phyloP scores from a whole-genome alignment of 2,113 vertebrate genomes.

The Hippocampus barbouri region DNA sequence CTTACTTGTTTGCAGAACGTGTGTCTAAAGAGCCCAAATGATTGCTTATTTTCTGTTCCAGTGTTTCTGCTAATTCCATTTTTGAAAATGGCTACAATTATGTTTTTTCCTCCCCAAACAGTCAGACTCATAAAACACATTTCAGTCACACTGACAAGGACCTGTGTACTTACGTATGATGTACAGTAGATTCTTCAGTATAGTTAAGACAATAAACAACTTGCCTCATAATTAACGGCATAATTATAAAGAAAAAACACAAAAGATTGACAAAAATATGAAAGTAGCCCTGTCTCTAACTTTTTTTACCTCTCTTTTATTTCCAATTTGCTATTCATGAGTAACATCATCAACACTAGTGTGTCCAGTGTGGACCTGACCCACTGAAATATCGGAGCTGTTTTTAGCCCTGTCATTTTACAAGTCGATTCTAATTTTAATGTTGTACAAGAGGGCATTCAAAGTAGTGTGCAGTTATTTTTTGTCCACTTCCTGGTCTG shows the following conservation, averaged over 20 bases:
- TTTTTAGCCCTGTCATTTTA: neutral
- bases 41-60: neutral
- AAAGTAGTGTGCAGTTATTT: neutral
- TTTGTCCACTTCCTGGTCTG: neutral
- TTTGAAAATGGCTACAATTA: neutral
- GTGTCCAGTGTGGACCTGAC: neutral
- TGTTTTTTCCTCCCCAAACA: neutral
- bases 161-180: neutral
- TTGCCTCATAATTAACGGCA: neutral
- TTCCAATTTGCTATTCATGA: neutral
- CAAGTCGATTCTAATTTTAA: neutral
- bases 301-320: no score
- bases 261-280: neutral
- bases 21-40: neutral
- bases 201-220: neutral
- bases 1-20: conserved; percentile 12
- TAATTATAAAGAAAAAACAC: neutral
- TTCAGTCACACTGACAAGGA: neutral
- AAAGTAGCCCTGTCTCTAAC: no score
- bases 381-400: neutral
- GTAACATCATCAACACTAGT: neutral
- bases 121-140: conserved; percentile 7
- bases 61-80: neutral
- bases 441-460: neutral
- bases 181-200: neutral